Base-by-base conservation (phyloP, 1,140 invertebrate species). In the Oryctes rhinoceros region DNA sequence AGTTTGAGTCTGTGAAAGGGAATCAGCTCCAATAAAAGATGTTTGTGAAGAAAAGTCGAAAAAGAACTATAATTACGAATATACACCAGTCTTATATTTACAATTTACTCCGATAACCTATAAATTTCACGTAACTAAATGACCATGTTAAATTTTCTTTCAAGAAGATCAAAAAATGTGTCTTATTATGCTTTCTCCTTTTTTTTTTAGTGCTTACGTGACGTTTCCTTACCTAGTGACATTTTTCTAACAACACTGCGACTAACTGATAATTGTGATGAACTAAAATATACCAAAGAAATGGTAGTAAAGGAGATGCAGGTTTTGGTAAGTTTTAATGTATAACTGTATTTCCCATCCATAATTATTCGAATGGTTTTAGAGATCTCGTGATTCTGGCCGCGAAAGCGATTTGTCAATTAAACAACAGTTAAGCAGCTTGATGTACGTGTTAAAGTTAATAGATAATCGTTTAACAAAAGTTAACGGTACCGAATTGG, bases 371-470 rank as follows among this genome's bases (percentile, higher is more conserved):
- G 67, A 48, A 71, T 53, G 49, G 76, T 84, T 84, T 86, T 86
- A 94, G 91, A 91, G 96, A 85, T 96, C 95, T 4, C 91, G 92
- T 86, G 96, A 97, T 88, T 93, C 92, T 37, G 95, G 94, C 1
- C 94, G 94, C 6, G 94, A 95, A 82, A 94, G 95, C 88, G 95
- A 96, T 86, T 87, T 94, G 39, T 90, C 92, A 47, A 93, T 97
- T 39, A 96, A 97, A 85, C 95, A 96, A 83, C 96, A 97, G 86
- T 86, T 98, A n/a, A 96, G 94, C 62, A 97, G 95, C 86, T 89
- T 98, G 53, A 89, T 93, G 77, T 98, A 96, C 89, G 91, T 98
- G 1, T 91, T 92, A 78, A 93, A 94, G 85, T 90, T 96, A 67
- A 91, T 96, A 79, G 93, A 95, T 80, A 90, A 89, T 67, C 88